Evolutionary conservation across 2,113 vertebrate genomes (phyloP), one percentile per base, ranked within the genome.

Genomic region (Leiothrix lutea): DNA sequence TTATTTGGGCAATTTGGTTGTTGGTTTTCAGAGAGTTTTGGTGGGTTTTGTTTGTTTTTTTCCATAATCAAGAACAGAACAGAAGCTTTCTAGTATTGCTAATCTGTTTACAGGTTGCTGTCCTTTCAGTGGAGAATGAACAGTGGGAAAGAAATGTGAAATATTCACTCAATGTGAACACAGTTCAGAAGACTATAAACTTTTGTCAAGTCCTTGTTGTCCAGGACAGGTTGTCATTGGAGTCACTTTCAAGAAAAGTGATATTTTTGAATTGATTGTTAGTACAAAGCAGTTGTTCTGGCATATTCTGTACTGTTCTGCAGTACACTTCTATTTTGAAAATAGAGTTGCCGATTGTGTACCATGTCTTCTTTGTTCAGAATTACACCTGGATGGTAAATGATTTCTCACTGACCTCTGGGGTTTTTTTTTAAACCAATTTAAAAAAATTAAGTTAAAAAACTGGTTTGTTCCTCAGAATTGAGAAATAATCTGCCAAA

Each of bases 31-130:
- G 33, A 38, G 3, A 4, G 3, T 12, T n/a, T 67, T 84, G 11
- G 9, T 0, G 0, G 11, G 33, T 42, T n/a, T 60, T 44, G 18
- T 22, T 58, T 24, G 1, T 45, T 2, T 45, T 56, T 65, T 50
- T 50, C 65, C 12, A 12, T 35, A 57, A 50, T 50, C 19, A 51
- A 44, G 40, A 21, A 33, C 21, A 35, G 12, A 21, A 65, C 15
- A 64, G 38, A 50, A 82, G 12, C 5, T 48, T 58, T 54, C 66
- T 50, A 12, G 23, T 79, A 85, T 73, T 82, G 29, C 23, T 72
- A 1, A 25, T 74, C 31, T 79, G 19, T 88, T 88, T 23, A 23
- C 21, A 23, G 25, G 22, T 88, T 80, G 22, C 12, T 71, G 0
- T 33, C 11, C 33, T 19, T 82, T 62, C 47, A 88, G 35, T 73